Percentiles rank a stretch among this genome's conserved stretches.
Conservation (phyloP, 2,888 invertebrate species). For the Myopa tessellatipennis region DNA sequence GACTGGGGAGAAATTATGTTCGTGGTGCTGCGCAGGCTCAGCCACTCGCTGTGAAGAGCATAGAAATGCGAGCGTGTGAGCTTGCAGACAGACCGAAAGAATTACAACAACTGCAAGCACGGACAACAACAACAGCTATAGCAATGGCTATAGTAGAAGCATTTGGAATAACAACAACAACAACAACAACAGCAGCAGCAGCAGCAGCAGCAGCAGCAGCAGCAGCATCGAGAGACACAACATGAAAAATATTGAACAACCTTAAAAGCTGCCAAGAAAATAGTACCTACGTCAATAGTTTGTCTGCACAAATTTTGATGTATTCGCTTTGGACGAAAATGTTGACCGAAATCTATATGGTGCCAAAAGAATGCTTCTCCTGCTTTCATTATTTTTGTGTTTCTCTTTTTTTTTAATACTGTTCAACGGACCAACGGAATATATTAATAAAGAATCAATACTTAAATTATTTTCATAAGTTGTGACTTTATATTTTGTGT, state of each 20-base stretch:
- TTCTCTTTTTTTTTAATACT: too few species aligned
- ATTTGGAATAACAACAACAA: neutral
- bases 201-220: conserved; percentile 14
- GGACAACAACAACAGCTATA: neutral
- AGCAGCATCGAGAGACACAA: neutral
- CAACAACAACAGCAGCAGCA: too few species aligned
- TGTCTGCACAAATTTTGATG: too few species aligned
- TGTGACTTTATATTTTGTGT: too few species aligned
- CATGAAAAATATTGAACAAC: conserved; percentile 1
- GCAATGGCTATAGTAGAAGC: neutral
- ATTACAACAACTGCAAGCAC: neutral
- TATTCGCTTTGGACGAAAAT: too few species aligned
- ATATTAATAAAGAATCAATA: too few species aligned
- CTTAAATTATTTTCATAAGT: too few species aligned
- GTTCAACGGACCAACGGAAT: too few species aligned
- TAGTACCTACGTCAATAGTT: too few species aligned
- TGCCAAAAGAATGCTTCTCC: too few species aligned
- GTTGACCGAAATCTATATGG: too few species aligned
- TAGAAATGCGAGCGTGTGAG: neutral
- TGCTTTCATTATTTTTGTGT: too few species aligned
- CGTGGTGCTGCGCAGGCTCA: conserved; percentile 29
- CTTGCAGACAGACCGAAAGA: neutral
- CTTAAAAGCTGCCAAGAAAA: neutral
- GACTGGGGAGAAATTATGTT: neutral
- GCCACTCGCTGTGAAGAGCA: neutral